Evolutionary conservation across 1,140 invertebrate species (phyloP), one percentile per base, ranked within the genome.

Genomic region (Piezodorus guildinii): DNA sequence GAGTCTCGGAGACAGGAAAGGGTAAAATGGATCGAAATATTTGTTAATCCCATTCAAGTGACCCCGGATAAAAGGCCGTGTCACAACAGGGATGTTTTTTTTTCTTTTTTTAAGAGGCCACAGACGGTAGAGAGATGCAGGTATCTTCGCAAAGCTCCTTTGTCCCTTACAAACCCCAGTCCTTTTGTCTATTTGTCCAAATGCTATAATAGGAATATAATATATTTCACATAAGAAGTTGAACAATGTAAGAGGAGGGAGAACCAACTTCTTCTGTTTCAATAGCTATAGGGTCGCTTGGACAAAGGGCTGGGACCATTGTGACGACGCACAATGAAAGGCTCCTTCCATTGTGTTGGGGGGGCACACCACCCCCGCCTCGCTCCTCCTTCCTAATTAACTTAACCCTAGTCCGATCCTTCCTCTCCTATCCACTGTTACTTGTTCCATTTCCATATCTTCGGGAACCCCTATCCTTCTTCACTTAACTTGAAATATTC

Each of bases 151-250:
- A 56, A 16, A 23, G 17, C 23, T 23, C 52, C 23, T 56, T 56
- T 56, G 52, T 56, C 23, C 23, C 52, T 56, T 23, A 21, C 17
- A 56, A 56, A 21, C 52, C 23, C 23, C 17, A 56, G 23, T 21
- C 44, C 62, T 49, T 30, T 63, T 63, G 62, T 63, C 62, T 63
- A 63, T 52, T 63, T 39, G 62, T 63, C 62, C 44, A 52, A 56
- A 63, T 56, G 62, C 62, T 63, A 63, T 63, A 63, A 63, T 63
- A 63, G 62, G 62, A 63, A 63, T 63, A 63, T 63, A 63, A 63
- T 63, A 63, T 63, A 63, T 63, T 63, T 63, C 62, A 52, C 62
- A 56, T 63, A 63, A 63, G 62, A 63, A 63, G 23, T 63, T 56
- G 62, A 63, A 63, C 62, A 63, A 63, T 63, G 58, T 39, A 60